Conservation (phyloP, 2,888 invertebrate species). For the Trypoxylon attenuatum region DNA sequence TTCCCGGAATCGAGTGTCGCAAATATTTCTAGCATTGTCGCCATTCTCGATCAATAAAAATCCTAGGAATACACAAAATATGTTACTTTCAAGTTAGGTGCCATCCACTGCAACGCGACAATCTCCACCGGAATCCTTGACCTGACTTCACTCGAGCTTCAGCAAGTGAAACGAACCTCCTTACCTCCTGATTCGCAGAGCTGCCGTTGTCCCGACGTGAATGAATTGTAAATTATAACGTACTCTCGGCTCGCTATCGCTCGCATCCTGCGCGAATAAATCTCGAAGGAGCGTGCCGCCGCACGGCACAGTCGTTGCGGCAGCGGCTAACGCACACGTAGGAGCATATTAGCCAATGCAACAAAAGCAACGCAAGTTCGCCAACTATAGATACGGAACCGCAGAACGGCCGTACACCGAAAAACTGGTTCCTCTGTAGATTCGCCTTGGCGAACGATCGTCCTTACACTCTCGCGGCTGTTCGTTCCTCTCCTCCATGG, state of each 20-base stretch:
- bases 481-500: slow-evolving; percentile 29
- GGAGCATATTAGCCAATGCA: slow-evolving; percentile 52
- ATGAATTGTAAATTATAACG: slow-evolving; percentile 55
- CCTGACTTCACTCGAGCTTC: slow-evolving; percentile 32
- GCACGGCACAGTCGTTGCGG: no score
- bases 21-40: not conserved
- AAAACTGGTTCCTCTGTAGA: slow-evolving; percentile 63
- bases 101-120: no score
- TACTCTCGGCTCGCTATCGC: slow-evolving; percentile 11
- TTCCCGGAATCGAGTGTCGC: not conserved
- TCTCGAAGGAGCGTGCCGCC: slow-evolving; percentile 30
- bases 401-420: slow-evolving; percentile 30
- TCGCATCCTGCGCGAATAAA: slow-evolving; percentile 53
- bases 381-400: slow-evolving; percentile 9
- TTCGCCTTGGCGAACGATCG: slow-evolving; percentile 40
- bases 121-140: slow-evolving; percentile 36
- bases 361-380: slow-evolving; percentile 34
- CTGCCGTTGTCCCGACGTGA: slow-evolving; percentile 42
- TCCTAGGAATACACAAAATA: slow-evolving; percentile 1
- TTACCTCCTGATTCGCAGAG: slow-evolving; percentile 10
- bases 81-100: no score
- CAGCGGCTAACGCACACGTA: slow-evolving; percentile 56
- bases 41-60: not conserved
- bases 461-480: slow-evolving; percentile 27
- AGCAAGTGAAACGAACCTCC: slow-evolving; percentile 18